These are phyloP conservation scores for Hydrocynus forskahlii DNA, from an alignment of 2,797 vertebrate genomes.

Conservation along the genomic window DNA sequence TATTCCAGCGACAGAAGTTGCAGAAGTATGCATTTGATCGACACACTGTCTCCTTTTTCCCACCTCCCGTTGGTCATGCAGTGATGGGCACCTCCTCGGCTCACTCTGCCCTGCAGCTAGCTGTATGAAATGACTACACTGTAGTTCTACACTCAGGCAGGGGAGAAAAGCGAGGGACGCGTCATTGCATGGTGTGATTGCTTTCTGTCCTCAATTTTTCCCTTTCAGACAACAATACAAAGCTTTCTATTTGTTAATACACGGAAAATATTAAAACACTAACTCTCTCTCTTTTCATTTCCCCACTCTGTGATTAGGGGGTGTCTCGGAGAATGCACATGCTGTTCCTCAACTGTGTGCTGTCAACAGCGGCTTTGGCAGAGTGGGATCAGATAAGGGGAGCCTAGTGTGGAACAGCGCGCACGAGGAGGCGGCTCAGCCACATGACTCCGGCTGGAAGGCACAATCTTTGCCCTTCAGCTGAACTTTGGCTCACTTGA, in stretches of 20 bases:
- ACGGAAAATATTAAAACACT: slow-evolving; percentile 51
- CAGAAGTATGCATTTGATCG: not conserved
- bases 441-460: slow-evolving; percentile 90
- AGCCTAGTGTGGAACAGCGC: slow-evolving; percentile 38
- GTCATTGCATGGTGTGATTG: slow-evolving; percentile 50
- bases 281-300: slow-evolving; percentile 45
- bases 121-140: slow-evolving; percentile 75
- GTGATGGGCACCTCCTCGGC: slow-evolving; percentile 66
- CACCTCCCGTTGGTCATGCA: slow-evolving; percentile 67
- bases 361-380: slow-evolving; percentile 96
- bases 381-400: slow-evolving; percentile 93
- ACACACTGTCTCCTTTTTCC: slow-evolving; percentile 44
- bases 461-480: slow-evolving; percentile 88
- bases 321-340: slow-evolving; percentile 90
- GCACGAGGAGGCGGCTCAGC: slow-evolving; percentile 66
- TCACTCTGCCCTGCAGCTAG: slow-evolving; percentile 76
- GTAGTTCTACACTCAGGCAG: slow-evolving; percentile 65
- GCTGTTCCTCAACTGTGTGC: slow-evolving; percentile 92
- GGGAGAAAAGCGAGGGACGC: slow-evolving; percentile 64
- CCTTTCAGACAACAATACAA: slow-evolving; percentile 48
- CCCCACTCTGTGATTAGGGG: slow-evolving; percentile 74
- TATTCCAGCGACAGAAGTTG: slow-evolving; percentile 13
- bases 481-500: slow-evolving; percentile 94
- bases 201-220: slow-evolving; percentile 26
- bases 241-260: slow-evolving; percentile 53